These are phyloP conservation scores for Ormyrus rosae DNA, from an alignment of 2,888 invertebrate genomes.

Conservation along the genomic window DNA sequence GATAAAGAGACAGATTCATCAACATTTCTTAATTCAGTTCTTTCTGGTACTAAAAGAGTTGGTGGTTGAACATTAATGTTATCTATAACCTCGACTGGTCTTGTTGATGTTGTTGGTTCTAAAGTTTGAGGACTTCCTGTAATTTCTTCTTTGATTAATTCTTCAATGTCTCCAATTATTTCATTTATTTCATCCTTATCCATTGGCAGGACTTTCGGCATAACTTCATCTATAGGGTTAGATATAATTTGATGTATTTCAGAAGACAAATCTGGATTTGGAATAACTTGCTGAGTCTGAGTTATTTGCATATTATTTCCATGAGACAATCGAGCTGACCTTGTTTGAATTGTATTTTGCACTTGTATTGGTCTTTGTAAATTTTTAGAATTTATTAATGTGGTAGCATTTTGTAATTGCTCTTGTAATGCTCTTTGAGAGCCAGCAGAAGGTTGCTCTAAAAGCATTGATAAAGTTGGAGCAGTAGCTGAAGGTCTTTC, in stretches of 20 bases:
- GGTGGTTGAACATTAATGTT: conserved; percentile 57
- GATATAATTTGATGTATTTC: conserved; percentile 62
- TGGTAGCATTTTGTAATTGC: conserved; percentile 59
- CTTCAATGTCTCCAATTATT: conserved; percentile 73
- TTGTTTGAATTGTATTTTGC: conserved; percentile 36
- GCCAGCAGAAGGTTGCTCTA: conserved; percentile 77
- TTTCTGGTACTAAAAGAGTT: conserved; percentile 60
- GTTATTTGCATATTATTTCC: conserved; percentile 17
- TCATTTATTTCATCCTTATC: conserved; percentile 74
- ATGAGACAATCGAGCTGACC: conserved; percentile 23
- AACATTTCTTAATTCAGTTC: conserved; percentile 75
- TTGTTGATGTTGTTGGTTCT: conserved; percentile 21
- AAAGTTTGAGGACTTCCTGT: conserved; percentile 59
- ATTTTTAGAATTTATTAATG: conserved; percentile 37
- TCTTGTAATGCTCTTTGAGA: conserved; percentile 67
- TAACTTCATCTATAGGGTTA: conserved; percentile 71
- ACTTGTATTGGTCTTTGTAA: not conserved
- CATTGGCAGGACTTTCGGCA: conserved; percentile 71
- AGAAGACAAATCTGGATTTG: conserved; percentile 23
- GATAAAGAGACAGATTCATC: conserved; percentile 74
- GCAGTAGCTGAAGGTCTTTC: conserved; percentile 83
- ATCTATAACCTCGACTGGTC: conserved; percentile 59
- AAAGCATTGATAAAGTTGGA: conserved; percentile 85
- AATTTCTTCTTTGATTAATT: conserved; percentile 73
- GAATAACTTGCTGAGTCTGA: conserved; percentile 12